These are phyloP conservation scores for Parthenolecanium corni DNA, from an alignment of 2,888 invertebrate genomes.

Conservation along the genomic window DNA sequence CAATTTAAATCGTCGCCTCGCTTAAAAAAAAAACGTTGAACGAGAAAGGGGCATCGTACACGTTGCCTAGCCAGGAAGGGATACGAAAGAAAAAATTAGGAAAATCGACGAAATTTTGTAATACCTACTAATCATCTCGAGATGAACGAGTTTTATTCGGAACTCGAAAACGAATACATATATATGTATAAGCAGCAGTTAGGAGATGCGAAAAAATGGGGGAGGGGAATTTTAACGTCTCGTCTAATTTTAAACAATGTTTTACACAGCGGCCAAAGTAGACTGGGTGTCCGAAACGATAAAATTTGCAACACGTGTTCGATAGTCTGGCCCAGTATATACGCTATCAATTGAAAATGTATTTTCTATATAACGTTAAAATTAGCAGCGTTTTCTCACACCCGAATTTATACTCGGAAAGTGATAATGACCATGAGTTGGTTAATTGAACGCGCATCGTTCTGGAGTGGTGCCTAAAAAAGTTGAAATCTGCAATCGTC, in stretches of 20 bases:
- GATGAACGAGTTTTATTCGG: no score
- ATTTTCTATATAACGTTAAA: not conserved
- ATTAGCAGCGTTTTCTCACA: not conserved
- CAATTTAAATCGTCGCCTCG: no score
- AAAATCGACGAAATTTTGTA: no score
- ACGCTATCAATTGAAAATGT: not conserved
- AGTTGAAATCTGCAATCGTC: not conserved
- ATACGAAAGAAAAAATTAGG: no score
- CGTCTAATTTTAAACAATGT: not conserved
- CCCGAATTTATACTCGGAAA: not conserved
- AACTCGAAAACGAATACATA: no score
- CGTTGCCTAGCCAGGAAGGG: no score
- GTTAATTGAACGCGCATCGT: not conserved
- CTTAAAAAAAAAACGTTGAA: no score
- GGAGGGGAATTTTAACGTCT: not conserved
- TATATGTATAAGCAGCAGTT: no score
- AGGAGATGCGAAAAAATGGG: no score
- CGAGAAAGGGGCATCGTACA: no score
- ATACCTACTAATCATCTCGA: no score
- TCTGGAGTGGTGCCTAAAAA: not conserved
- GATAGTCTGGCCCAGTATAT: not conserved
- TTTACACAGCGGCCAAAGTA: not conserved
- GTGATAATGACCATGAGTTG: slow-evolving; percentile 1
- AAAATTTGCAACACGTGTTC: not conserved
- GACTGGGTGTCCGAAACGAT: not conserved